phyloP scores from a whole-genome alignment of 2,113 vertebrate genomes.

The Gnathonemus echidnorhynchus region DNA sequence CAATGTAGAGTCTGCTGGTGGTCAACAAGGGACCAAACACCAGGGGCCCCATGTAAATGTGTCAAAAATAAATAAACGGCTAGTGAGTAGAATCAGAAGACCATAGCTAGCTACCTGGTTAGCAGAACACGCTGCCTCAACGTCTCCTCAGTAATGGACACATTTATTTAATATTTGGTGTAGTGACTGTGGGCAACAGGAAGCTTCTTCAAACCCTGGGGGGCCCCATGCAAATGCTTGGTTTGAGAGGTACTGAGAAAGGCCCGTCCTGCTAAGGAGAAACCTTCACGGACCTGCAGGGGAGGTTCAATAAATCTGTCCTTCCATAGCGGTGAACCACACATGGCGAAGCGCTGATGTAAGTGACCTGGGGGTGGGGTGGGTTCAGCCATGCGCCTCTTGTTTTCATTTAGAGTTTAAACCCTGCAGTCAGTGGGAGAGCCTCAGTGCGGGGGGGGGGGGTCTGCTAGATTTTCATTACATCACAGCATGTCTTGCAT shows the following conservation, averaged over 20 bases:
- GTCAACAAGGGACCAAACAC: neutral
- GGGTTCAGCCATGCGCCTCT: neutral
- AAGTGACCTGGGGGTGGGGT: neutral
- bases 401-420: neutral
- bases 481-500: neutral
- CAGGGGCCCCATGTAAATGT: neutral
- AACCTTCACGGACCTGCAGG: neutral
- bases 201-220: neutral
- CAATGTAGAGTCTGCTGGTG: neutral
- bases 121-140: neutral
- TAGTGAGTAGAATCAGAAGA: neutral
- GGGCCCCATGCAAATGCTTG: neutral
- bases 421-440: neutral
- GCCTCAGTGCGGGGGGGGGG: neutral
- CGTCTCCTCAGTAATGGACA: neutral
- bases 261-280: neutral
- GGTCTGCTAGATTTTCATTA: neutral
- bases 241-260: neutral
- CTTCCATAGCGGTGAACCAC: neutral
- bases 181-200: neutral
- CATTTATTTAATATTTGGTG: neutral
- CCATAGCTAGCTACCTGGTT: neutral
- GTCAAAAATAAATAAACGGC: neutral
- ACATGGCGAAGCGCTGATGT: neutral
- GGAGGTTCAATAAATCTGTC: neutral